Conservation (phyloP, 2,888 invertebrate species). For the Epsilonema sp. region DNA sequence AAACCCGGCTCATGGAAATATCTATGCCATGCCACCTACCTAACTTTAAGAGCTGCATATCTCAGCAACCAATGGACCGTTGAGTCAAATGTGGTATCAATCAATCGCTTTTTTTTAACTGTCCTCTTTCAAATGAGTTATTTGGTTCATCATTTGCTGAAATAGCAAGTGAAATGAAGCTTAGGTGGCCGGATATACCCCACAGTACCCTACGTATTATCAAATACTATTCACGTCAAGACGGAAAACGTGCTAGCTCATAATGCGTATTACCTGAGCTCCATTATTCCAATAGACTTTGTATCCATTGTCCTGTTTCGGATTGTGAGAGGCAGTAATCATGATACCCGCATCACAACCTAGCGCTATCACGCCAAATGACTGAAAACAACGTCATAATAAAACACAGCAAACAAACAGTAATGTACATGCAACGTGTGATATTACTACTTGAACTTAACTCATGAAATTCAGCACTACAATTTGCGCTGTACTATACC, state of each 20-base stretch:
- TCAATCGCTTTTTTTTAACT: too few species aligned
- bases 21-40: not conserved
- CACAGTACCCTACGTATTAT: too few species aligned
- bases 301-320: constrained; percentile 85
- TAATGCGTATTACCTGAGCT: constrained; percentile 42
- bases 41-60: too few species aligned
- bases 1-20: constrained; percentile 11
- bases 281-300: constrained; percentile 88
- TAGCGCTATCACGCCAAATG: constrained; percentile 55
- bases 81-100: too few species aligned
- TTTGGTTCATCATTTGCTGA: too few species aligned
- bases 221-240: constrained; percentile 3
- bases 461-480: not conserved
- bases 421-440: not conserved
- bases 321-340: constrained; percentile 89
- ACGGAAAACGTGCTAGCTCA: not conserved
- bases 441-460: too few species aligned
- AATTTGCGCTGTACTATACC: constrained; percentile 22
- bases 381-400: constrained; percentile 30
- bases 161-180: too few species aligned
- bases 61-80: too few species aligned
- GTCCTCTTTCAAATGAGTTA: too few species aligned
- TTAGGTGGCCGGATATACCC: too few species aligned
- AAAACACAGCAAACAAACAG: constrained; percentile 13
- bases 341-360: constrained; percentile 66